Conservation (phyloP, 2,797 vertebrate genomes). For the Betta splendens region DNA sequence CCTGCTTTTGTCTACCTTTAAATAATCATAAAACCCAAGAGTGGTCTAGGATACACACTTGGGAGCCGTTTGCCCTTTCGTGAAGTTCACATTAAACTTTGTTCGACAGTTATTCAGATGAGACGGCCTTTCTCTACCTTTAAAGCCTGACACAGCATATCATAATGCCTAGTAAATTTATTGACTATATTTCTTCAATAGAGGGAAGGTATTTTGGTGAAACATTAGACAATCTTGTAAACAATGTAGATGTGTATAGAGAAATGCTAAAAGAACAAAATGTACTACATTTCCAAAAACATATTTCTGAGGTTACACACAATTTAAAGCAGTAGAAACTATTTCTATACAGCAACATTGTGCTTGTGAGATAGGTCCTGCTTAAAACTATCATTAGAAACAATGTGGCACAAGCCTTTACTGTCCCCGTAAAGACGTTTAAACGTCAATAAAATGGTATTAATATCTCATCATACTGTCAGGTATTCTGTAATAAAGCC, state of each 20-base stretch:
- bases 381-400: slow-evolving; percentile 26
- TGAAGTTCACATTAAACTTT: slow-evolving; percentile 38
- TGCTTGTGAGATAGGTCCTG: too few species aligned
- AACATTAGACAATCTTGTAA: slow-evolving; percentile 7
- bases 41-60: slow-evolving; percentile 14
- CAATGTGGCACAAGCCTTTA: slow-evolving; percentile 5
- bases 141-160: slow-evolving; percentile 23
- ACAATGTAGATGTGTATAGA: neutral
- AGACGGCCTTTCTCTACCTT: neutral
- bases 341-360: slow-evolving; percentile 7
- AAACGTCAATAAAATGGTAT: slow-evolving; percentile 24
- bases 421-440: slow-evolving; percentile 2
- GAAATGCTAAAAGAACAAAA: slow-evolving; percentile 4
- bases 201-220: slow-evolving; percentile 3
- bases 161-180: slow-evolving; percentile 24
- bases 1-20: slow-evolving; percentile 4
- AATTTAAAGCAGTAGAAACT: slow-evolving; percentile 4
- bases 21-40: slow-evolving; percentile 11
- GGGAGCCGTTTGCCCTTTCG: slow-evolving; percentile 39
- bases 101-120: slow-evolving; percentile 14
- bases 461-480: neutral
- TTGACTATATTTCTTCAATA: slow-evolving; percentile 9
- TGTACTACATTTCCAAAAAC: slow-evolving; percentile 4
- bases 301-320: slow-evolving; percentile 5
- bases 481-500: slow-evolving; percentile 21